Conservation (phyloP, 2,113 vertebrate species). For the Alethe castanea region DNA sequence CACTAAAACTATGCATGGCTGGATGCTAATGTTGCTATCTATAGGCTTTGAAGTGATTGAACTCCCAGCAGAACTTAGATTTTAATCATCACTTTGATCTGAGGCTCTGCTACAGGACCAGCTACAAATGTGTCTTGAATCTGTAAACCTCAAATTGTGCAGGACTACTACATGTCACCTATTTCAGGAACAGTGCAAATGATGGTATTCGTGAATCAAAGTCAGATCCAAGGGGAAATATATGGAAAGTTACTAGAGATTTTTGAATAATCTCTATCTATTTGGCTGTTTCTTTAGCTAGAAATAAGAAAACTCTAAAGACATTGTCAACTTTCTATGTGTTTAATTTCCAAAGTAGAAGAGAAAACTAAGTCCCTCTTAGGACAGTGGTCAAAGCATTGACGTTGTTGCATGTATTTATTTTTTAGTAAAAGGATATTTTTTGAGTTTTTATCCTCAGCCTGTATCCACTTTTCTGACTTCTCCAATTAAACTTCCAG, state of each 20-base stretch:
- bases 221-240: background rate
- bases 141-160: constrained; percentile 46
- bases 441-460: background rate
- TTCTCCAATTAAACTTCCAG: background rate
- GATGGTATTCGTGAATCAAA: constrained; percentile 30
- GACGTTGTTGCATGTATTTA: background rate
- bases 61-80: constrained; percentile 55
- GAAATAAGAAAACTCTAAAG: background rate
- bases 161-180: background rate
- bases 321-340: background rate
- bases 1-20: constrained; percentile 27
- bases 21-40: constrained; percentile 53
- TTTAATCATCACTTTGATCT: constrained; percentile 70
- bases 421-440: background rate
- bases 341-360: background rate
- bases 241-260: background rate
- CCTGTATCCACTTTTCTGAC: background rate
- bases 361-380: background rate
- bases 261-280: background rate
- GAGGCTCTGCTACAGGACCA: constrained; percentile 39
- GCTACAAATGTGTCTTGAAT: constrained; percentile 51
- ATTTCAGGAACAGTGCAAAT: constrained; percentile 15
- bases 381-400: background rate
- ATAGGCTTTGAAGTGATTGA: constrained; percentile 65
- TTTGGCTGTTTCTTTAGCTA: background rate